Base-by-base conservation (phyloP, 2,797 vertebrate genomes). In the Ciconia nigra region DNA sequence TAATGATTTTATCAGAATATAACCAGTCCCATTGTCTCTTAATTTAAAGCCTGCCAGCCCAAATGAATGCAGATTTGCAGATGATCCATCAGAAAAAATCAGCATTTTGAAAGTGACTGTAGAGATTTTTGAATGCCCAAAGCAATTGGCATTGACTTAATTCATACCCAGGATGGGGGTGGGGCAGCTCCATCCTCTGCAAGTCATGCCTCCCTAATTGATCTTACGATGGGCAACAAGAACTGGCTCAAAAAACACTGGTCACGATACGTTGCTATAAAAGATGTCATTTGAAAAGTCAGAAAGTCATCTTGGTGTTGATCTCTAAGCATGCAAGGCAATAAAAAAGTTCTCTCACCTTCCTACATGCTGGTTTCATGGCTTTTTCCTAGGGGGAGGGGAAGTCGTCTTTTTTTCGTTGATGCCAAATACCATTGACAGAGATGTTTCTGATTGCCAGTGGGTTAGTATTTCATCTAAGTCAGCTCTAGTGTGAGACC, bases 401-500 rank as follows among this genome's bases (percentile, higher is more conserved):
- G 63, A 16, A 52, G 31, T 41, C 14, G 10, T 63, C 14, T 46
- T 22, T 77, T 89, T 72, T 63, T 33, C 57, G 37, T 84, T 78
- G 71, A 77, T 78, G 58, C 51, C 61, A 74, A 89, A 65, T 54
- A 37, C 65, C 51, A 15, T 52, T 59, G 80, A 42, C 5, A n/a
- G 47, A 46, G 70, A 44, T 15, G 26, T 79, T 86, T 89, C 76
- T 87, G 17, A 44, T 85, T 83, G 92, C 70, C 59, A 63, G 25
- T 83, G 59, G 16, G 44, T 83, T 82, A 82, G 20, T n/a, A 63
- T 58, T 61, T 74, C 21, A 62, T 81, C 66, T 14, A 11, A 83
- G 52, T 88, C 61, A 96, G 49, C 39, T 89, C 74, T 89, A 51
- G 51, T 90, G 69, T 77, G 79, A 96, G 92, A 73, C 81, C 42